Evolutionary conservation across 2,113 vertebrate species (phyloP), one percentile per base, ranked within the genome.

Genomic region (Galbula dea): DNA sequence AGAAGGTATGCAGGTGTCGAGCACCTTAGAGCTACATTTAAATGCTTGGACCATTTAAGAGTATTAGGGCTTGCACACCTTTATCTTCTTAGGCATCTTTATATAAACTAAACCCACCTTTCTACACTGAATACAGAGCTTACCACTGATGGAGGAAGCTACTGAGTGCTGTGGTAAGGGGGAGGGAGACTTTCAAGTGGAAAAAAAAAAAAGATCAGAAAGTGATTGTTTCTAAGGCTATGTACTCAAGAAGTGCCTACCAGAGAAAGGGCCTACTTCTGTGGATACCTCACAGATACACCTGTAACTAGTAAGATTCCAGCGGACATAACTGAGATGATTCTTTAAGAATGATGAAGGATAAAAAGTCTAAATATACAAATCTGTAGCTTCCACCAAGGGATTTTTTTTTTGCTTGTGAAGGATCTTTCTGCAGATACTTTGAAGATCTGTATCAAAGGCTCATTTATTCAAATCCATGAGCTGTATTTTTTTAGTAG

Each of bases 1-100:
- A 26, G 32, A 11, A 21, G 15, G 12, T 5, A 3, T 1, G 5
- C 6, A 0, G 55, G 54, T 9, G 0, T 7, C 2, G 2, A 41
- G 3, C 32, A 5, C 27, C 23, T 34, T 11, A 1, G 3, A 27
- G 4, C 48, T 24, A 0, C 37, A 0, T 10, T 58, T 36, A 58
- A 54, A 29, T 16, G 41, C 55, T 29, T 26, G 65, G 36, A 57
- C 57, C 51, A 4, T 45, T 71, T 30, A 30, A n/a, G 34, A 84
- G 43, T 37, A 3, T 39, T 52, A 16, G 46, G 41, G 55, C 52
- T 78, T 23, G 37, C 32, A 2, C 17, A 5, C 72, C 54, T 62
- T 74, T 36, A 22, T 45, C 39, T 85, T 61, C 41, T 71, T 29
- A n/a, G 37, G 21, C 21, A 8, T n/a, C 37, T 57, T 78, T 79